Base-by-base conservation (phyloP, 1,140 invertebrate species). In the Odontomachus brunneus region DNA sequence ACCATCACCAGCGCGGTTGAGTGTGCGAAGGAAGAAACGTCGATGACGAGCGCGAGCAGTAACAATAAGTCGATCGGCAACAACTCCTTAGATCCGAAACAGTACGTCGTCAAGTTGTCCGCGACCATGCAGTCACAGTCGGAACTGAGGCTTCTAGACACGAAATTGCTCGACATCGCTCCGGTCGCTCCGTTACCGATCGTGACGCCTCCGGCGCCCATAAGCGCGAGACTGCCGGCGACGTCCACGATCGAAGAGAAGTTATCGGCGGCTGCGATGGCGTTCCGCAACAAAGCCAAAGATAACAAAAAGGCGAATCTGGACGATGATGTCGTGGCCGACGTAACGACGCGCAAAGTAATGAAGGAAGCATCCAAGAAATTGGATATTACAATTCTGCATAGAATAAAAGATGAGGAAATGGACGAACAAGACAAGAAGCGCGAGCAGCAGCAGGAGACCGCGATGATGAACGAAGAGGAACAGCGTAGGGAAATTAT, bases 171-270 rank as follows among this genome's bases (percentile, higher is more conserved):
- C 0, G 90, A 92, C 15, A 89, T 92, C 14, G 82, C 88, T 0
- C 89, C 91, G 9, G 82, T 91, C 33, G 84, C 88, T 29, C 48
- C 89, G 15, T 89, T 89, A 2, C 87, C 89, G 0, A 84, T 91
- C 11, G 82, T 93, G 2, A 82, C 87, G 1, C 83, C 89, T 1
- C 89, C 92, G 2, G 93, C 92, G 12, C 93, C 94, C 0, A 94
- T 94, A 49, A 93, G 91, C 19, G 86, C 94, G 0, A 85, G 94
- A 29, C 48, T 94, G 5, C 94, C 94, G 0, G 94, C 93, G 0
- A 94, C 94, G 0, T 94, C 94, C 0, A 92, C 93, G 0, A 94
- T 94, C 14, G 94, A 94, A 51, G 94, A 94, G 67, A 94, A 94
- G 53, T 65, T 94, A 1, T 93, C 94, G 0, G 93, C 92, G 1